Conservation (phyloP, 2,888 invertebrate species). For the Noctua fimbriata region DNA sequence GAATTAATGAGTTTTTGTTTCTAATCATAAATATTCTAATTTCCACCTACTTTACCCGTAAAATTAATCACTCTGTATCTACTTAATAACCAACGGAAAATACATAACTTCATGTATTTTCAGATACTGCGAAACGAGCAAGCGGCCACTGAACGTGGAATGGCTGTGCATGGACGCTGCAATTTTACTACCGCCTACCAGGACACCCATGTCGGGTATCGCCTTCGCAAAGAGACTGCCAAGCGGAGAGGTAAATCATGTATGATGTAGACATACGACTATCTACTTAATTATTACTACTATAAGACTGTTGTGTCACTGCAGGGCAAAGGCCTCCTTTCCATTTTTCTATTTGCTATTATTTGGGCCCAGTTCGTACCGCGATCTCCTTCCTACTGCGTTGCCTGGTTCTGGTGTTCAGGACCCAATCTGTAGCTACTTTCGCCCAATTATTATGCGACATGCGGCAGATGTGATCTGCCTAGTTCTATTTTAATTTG, state of each 20-base stretch:
- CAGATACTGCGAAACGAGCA: constrained; percentile 97
- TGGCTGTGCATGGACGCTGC: constrained; percentile 99
- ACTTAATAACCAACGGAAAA: background rate
- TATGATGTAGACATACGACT: background rate
- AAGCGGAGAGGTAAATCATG: constrained; percentile 96
- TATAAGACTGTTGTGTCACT: background rate
- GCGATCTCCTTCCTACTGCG: background rate
- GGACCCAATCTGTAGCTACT: background rate
- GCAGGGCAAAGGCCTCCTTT: background rate
- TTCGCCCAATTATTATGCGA: background rate
- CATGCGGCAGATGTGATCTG: background rate
- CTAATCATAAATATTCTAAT: background rate
- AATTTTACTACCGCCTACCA: constrained; percentile 97
- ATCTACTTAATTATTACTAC: background rate
- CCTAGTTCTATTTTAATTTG: background rate
- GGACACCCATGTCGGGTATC: constrained; percentile 98
- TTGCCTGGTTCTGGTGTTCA: background rate
- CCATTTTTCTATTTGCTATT: background rate
- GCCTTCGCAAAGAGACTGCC: constrained; percentile 98
- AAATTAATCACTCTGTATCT: background rate
- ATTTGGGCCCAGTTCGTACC: background rate
- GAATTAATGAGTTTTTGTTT: background rate
- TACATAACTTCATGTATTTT: constrained; percentile 23
- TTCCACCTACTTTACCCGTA: background rate
- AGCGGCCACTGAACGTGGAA: constrained; percentile 96